Evolutionary conservation across 2,888 invertebrate species (phyloP), one percentile per base, ranked within the genome.

Genomic region (Volucella inflata): DNA sequence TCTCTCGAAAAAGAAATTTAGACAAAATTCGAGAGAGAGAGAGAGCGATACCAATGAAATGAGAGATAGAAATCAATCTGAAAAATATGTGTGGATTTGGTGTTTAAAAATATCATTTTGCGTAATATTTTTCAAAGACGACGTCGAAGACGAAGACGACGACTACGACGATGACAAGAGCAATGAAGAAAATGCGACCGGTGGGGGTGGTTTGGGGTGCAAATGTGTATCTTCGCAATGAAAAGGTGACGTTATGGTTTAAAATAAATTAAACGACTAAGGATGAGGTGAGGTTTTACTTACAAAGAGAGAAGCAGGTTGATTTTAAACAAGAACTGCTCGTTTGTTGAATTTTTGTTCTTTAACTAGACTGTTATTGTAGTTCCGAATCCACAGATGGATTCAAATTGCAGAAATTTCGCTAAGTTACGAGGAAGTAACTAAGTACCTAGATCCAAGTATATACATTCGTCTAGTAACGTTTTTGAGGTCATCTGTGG

Each of bases 51-150:
- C 9, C 50, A 12, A 46, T 36, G 70, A 48, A 68, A 74, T 50
- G 65, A 71, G 70, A 48, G 74, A 64, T 50, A 55, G 67, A 80
- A 71, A 80, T 71, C 71, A 76, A 71, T 67, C 60, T 71, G 50
- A 76, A 74, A 72, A 59, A 48, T 65, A 10, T 70, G 42, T 14
- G 21, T 57, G 17, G 72, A 64, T 65, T 51, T 60, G 57, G 59
- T 68, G 67, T 76, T 90, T 91, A 91, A 88, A 91, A 91, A 91
- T 91, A 91, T 89, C 82, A 89, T 88, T 91, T 90, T 91, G 91
- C 90, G 91, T 90, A 90, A 91, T 89, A 88, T 88, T 81, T 57
- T 67, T 62, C 46, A 44, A 55, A 60, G 67, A 46, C 12, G 46
- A 50, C 57, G 42, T 62, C 64, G 59, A n/a, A n/a, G 42, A 67